phyloP scores from a whole-genome alignment of 2,797 vertebrate species.

The Pseudochirops cupreus region DNA sequence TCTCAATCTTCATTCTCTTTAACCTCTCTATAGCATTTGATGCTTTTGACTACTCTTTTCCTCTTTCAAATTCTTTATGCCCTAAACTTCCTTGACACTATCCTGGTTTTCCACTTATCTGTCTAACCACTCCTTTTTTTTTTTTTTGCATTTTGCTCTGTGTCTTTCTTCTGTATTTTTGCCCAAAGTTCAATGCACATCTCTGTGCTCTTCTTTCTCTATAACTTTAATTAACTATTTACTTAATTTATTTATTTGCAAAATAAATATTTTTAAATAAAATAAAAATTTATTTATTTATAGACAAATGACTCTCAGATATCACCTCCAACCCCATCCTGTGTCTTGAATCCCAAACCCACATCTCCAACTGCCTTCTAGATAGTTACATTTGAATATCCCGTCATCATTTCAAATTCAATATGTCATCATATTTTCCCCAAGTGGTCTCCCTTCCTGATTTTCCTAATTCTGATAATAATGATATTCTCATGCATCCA shows the following conservation, averaged over 20 bases:
- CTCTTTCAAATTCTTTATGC: not conserved
- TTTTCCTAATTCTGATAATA: not conserved
- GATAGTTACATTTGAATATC: not conserved
- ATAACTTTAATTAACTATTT: not conserved
- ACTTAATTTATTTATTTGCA: too few species aligned
- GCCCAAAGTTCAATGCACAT: not conserved
- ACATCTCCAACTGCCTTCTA: not conserved
- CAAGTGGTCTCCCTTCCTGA: not conserved
- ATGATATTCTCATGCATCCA: not conserved
- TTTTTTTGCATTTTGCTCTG: not conserved
- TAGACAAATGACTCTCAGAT: not conserved
- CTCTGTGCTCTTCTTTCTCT: not conserved
- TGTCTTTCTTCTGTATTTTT: not conserved
- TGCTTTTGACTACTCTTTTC: not conserved
- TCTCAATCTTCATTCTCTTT: not conserved
- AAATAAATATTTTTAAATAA: too few species aligned
- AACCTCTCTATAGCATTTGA: not conserved
- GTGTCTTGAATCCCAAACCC: not conserved
- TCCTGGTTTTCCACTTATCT: not conserved
- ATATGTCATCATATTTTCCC: not conserved
- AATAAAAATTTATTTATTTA: not conserved
- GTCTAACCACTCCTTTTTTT: not conserved
- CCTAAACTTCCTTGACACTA: not conserved
- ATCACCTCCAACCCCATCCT: not conserved
- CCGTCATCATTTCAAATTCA: conserved; percentile 8